A percentile compares a stretch with the other conserved stretches of the same genome.
phyloP scores from a whole-genome alignment of 2,888 invertebrate genomes.

The Eilema griseolum region DNA sequence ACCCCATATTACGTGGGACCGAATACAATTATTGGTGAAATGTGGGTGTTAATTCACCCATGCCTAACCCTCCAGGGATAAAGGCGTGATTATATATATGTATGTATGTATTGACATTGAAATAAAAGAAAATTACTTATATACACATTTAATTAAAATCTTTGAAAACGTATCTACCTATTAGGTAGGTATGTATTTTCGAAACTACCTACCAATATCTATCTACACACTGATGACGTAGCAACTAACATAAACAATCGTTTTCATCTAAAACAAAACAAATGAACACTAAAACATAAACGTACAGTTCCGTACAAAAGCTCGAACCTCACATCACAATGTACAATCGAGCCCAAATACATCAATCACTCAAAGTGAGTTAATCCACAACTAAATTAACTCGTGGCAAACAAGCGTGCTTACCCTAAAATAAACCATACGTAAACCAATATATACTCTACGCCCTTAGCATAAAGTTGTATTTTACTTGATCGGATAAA shows the following conservation, averaged over 20 bases:
- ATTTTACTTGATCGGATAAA: conserved; percentile 42
- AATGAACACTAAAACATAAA: neutral
- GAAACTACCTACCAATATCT: neutral
- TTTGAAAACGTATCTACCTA: no score
- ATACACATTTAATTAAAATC: no score
- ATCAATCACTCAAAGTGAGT: conserved; percentile 84
- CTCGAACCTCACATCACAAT: conserved; percentile 65
- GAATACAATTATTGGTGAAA: no score
- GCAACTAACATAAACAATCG: neutral
- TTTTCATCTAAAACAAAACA: conserved; percentile 5
- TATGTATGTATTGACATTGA: no score
- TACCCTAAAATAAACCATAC: conserved; percentile 63
- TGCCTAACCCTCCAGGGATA: no score
- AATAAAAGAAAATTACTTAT: no score
- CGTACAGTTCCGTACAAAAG: conserved; percentile 49
- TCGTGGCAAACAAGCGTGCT: conserved; percentile 73
- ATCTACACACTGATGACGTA: neutral
- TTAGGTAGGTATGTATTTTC: no score
- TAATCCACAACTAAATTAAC: conserved; percentile 86
- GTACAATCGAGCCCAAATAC: conserved; percentile 68
- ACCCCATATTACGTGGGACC: no score
- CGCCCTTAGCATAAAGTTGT: conserved; percentile 41
- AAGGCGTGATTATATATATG: no score
- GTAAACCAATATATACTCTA: conserved; percentile 61
- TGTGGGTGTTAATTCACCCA: no score